Evolutionary conservation across 1,140 invertebrate species (phyloP).

Genomic region (Zaprionus gabonicus): DNA sequence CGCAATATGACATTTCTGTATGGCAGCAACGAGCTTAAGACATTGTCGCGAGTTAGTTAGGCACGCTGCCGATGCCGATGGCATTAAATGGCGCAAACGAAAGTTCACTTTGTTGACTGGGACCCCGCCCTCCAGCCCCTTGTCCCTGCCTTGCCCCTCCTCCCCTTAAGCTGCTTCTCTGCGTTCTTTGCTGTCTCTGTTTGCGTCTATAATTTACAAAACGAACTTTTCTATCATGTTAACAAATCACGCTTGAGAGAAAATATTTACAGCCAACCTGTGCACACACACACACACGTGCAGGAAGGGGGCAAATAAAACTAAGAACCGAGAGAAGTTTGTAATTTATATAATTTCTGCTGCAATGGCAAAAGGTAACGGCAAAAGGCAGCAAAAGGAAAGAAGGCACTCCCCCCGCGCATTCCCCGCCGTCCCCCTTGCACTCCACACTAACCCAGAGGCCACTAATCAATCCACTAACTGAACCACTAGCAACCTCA

Average conservation of each 20-base stretch:
- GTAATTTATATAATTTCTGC: slow-evolving; percentile 81
- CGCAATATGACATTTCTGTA: slow-evolving; percentile 29
- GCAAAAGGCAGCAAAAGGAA: neutral
- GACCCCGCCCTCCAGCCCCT: neutral
- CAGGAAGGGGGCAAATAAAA: slow-evolving; percentile 6
- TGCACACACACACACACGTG: slow-evolving; percentile 6
- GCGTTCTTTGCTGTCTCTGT: slow-evolving; percentile 22
- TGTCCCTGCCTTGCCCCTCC: neutral
- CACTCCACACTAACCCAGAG: slow-evolving; percentile 3
- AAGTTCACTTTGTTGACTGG: neutral
- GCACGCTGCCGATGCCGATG: slow-evolving; percentile 11
- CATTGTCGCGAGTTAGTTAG: slow-evolving; percentile 25
- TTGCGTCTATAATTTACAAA: slow-evolving; percentile 52
- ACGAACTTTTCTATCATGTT: slow-evolving; percentile 79
- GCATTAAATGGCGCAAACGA: slow-evolving; percentile 37
- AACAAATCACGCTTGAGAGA: slow-evolving; percentile 77
- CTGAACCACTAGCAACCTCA: slow-evolving; percentile 2
- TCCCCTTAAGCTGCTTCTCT: neutral
- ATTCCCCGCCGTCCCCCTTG: neutral
- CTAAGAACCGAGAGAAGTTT: slow-evolving; percentile 57
- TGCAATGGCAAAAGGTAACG: slow-evolving; percentile 49
- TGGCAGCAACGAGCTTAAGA: neutral
- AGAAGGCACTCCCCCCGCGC: neutral
- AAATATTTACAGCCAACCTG: slow-evolving; percentile 40
- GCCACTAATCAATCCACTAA: slow-evolving; percentile 45